Conservation (phyloP, 2,888 invertebrate species). For the Zootermopsis nevadensis region DNA sequence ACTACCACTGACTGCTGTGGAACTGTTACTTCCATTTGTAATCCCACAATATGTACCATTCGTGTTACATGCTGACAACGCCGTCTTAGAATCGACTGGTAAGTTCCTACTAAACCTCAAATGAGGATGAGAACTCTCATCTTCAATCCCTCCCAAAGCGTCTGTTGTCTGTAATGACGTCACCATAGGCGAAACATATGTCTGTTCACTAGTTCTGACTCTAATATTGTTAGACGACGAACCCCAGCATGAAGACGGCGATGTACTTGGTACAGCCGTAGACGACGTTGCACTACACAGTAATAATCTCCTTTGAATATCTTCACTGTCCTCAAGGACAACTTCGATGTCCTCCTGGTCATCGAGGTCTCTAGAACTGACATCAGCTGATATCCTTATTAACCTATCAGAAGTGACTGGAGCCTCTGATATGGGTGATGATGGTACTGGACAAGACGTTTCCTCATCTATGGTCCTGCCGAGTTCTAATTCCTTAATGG, state of each 20-base stretch:
- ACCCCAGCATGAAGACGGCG: conserved; percentile 36
- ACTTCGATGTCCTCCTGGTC: conserved; percentile 46
- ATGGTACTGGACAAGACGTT: conserved; percentile 25
- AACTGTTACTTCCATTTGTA: background rate
- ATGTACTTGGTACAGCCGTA: conserved; percentile 39
- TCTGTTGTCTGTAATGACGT: background rate
- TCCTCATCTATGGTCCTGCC: conserved; percentile 7
- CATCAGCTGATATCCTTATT: conserved; percentile 1
- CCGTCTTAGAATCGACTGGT: background rate
- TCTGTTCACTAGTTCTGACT: conserved; percentile 34
- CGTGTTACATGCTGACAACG: conserved; percentile 2
- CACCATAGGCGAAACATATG: conserved; percentile 25
- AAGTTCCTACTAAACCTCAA: conserved; percentile 39
- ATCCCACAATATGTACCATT: conserved; percentile 32
- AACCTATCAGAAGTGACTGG: conserved; percentile 14
- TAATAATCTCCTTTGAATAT: conserved; percentile 43
- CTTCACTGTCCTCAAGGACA: conserved; percentile 45
- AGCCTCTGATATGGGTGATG: conserved; percentile 21
- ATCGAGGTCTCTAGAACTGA: conserved; percentile 23
- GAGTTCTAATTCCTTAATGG: conserved; percentile 20
- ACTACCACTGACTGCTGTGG: background rate
- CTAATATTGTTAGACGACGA: background rate
- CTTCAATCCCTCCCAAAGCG: background rate
- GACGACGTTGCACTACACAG: conserved; percentile 37
- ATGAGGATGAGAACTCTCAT: conserved; percentile 8